Conservation (phyloP, 1,140 invertebrate genomes). For the Magallana gigas region DNA sequence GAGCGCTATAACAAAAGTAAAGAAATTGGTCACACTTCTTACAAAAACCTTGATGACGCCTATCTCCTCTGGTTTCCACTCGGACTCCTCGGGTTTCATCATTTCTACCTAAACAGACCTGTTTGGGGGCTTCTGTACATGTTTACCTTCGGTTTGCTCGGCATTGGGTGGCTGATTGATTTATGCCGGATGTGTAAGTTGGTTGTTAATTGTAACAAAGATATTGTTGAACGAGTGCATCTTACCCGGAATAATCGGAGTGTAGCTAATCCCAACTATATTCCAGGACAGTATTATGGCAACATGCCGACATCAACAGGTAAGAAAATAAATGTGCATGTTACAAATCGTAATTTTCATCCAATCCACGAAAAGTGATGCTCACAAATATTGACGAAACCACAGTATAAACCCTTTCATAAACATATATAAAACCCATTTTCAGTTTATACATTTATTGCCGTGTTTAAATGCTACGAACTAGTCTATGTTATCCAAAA, state of each 20-base stretch:
- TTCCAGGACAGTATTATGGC: background rate
- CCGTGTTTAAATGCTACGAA: too few relatives aligned
- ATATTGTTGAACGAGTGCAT: background rate
- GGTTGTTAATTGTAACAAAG: conserved; percentile 47
- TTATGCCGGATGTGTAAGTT: conserved; percentile 52
- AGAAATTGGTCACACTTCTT: background rate
- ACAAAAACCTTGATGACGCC: conserved; percentile 35
- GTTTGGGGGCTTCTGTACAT: conserved; percentile 70
- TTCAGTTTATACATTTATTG: too few relatives aligned
- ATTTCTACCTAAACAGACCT: conserved; percentile 68
- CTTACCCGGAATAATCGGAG: background rate
- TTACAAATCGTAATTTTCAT: background rate
- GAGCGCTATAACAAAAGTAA: conserved; percentile 60
- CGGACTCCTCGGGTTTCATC: conserved; percentile 59
- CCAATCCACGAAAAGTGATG: too few relatives aligned
- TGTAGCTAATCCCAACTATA: background rate
- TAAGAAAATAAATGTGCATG: background rate
- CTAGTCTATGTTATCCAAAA: too few relatives aligned
- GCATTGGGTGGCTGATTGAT: conserved; percentile 72
- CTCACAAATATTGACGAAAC: background rate
- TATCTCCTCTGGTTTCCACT: conserved; percentile 55
- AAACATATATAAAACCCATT: background rate
- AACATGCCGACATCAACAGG: too few relatives aligned
- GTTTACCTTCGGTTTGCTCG: conserved; percentile 67
- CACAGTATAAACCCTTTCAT: background rate